Evolutionary conservation across 2,797 vertebrate genomes (phyloP).

Genomic region (Uromys caudimaculatus): DNA sequence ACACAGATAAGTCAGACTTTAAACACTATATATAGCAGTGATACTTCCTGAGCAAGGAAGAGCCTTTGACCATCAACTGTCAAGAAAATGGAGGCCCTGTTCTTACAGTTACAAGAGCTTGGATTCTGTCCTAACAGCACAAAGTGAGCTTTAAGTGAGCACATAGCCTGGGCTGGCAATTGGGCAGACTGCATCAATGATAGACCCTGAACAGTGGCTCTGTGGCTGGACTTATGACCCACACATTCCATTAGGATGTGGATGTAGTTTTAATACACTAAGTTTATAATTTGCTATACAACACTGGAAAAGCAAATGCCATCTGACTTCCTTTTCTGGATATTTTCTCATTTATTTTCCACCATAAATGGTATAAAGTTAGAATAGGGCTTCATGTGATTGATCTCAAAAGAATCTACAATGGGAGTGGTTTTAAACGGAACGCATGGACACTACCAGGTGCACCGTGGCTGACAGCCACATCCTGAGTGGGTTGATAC

Average conservation of each 20-base stretch:
- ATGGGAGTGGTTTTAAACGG: background rate
- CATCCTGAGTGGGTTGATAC: background rate
- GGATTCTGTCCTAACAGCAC: background rate
- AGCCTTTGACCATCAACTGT: background rate
- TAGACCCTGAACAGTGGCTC: background rate
- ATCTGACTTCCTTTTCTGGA: background rate
- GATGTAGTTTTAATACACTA: background rate
- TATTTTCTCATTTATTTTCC: background rate
- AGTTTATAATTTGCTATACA: background rate
- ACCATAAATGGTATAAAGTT: background rate
- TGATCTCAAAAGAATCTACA: background rate
- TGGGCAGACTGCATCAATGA: background rate
- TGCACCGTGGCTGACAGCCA: background rate
- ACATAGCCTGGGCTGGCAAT: background rate
- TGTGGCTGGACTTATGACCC: background rate
- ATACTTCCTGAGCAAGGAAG: background rate
- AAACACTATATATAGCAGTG: background rate
- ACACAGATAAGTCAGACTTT: background rate
- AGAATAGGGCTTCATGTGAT: background rate
- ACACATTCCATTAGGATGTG: background rate
- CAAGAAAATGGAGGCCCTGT: background rate
- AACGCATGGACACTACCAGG: background rate
- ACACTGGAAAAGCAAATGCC: background rate
- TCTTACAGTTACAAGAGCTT: background rate
- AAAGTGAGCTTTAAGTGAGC: background rate